Evolutionary conservation across 1,140 invertebrate species (phyloP), one percentile per base, ranked within the genome.

Genomic region (Drosophila arawakana): DNA sequence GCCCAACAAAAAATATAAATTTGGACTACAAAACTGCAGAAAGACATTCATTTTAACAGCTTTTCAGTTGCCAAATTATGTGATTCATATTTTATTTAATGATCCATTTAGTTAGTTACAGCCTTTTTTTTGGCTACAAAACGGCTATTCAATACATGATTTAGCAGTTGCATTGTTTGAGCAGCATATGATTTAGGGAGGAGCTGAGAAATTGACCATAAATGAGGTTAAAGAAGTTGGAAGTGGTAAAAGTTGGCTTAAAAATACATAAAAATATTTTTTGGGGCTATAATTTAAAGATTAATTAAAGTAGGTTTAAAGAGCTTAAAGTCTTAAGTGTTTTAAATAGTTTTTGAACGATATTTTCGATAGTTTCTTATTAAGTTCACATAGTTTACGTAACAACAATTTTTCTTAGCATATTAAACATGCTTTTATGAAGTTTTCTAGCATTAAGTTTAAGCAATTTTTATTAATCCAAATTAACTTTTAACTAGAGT

Each of bases 21-120:
- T 5, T 11, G 9, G 21, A 4, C 10, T n/a, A 46, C 30, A 50
- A 21, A 39, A 13, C 52, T 41, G 2, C 54, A 41, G 39, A 58
- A 7, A 52, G 13, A 41, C 35, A 63, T 63, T 61, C 30, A n/a
- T 59, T 69, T 66, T 57, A 67, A 67, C 46, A 59, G 70, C 55
- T 59, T 49, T 44, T 39, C 39, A 37, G 52, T 50, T 52, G 47
- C 47, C 65, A 73, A 73, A 73, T 73, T 68, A 69, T 55, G 57
- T 11, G 57, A 44, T 54, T 61, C 66, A 69, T 60, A 70, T 57
- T 59, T 66, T 43, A 73, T 73, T 65, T 72, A 72, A 66, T 68
- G 46, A 68, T 59, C 55, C 41, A 25, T 59, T 30, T 67, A 43
- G 34, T 34, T 37, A 37, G 50, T 54, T 43, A 43, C 30, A 13